phyloP scores from a whole-genome alignment of 92 coral and sea anemone genomes.

The Epizoanthus illoricatus region DNA sequence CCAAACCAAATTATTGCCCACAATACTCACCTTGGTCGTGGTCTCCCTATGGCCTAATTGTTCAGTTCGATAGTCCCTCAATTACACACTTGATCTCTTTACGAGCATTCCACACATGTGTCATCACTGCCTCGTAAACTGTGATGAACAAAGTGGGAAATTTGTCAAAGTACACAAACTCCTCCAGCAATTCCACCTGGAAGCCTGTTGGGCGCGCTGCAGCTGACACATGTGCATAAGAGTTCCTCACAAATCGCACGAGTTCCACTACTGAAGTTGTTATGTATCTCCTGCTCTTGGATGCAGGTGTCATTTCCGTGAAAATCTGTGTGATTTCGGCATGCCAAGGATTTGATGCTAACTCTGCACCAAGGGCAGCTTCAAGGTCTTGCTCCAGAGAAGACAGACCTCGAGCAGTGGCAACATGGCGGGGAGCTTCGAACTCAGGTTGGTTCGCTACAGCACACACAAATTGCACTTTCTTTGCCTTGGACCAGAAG shows the following conservation, averaged over 20 bases:
- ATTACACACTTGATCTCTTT: too few species aligned
- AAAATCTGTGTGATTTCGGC: background rate
- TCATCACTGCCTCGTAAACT: too few species aligned
- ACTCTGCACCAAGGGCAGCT: too few species aligned
- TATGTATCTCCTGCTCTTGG: background rate
- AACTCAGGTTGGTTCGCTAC: too few species aligned
- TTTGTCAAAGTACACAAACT: too few species aligned
- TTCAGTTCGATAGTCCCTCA: too few species aligned
- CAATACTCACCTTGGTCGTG: too few species aligned
- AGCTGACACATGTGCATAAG: slow-evolving; percentile 1
- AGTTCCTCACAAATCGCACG: background rate
- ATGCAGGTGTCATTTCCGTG: background rate
- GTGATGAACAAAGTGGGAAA: too few species aligned
- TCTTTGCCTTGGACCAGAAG: background rate
- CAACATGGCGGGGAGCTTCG: background rate
- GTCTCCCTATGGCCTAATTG: too few species aligned
- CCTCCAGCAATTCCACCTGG: slow-evolving; percentile 4
- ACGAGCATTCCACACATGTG: background rate
- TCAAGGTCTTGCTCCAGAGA: background rate
- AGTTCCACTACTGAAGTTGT: too few species aligned
- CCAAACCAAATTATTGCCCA: too few species aligned
- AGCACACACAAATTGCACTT: background rate
- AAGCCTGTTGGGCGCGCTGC: background rate
- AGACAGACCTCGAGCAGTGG: background rate
- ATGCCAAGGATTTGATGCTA: too few species aligned